Evolutionary conservation across 2,113 vertebrate species (phyloP).

Genomic region (Peromyscus leucopus): DNA sequence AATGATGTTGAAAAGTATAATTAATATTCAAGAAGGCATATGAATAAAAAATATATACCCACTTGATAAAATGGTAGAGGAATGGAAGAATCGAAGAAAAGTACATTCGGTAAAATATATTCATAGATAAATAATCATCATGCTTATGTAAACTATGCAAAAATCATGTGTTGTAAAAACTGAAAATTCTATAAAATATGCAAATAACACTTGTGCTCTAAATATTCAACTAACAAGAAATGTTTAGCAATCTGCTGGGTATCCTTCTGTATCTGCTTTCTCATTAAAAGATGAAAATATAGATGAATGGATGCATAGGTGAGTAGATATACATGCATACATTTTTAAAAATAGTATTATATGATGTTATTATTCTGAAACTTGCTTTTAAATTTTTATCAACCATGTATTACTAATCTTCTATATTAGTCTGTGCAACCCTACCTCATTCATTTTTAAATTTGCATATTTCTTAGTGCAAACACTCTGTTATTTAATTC

Average conservation of each 20-base stretch:
- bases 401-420: conserved; percentile 27
- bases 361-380: conserved; percentile 12
- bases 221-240: conserved; percentile 61
- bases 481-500: conserved; percentile 39
- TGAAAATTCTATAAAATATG: conserved; percentile 42
- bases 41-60: conserved; percentile 7
- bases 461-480: not conserved
- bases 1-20: not conserved
- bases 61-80: not conserved
- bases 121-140: conserved; percentile 12
- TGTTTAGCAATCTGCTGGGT: not conserved
- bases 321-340: not conserved
- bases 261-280: not conserved
- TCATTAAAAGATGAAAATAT: conserved; percentile 42
- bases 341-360: conserved; percentile 3
- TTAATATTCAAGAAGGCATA: not conserved
- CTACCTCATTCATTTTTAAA: conserved; percentile 54
- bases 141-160: not conserved
- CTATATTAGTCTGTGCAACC: not conserved
- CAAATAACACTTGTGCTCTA: conserved; percentile 40
- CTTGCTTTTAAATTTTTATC: conserved; percentile 52
- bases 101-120: not conserved
- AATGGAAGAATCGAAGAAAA: not conserved
- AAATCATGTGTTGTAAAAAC: not conserved
- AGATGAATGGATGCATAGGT: conserved; percentile 17